Evolutionary conservation across 2,113 vertebrate genomes (phyloP), one percentile per base, ranked within the genome.

Genomic region (Bubo scandiacus): DNA sequence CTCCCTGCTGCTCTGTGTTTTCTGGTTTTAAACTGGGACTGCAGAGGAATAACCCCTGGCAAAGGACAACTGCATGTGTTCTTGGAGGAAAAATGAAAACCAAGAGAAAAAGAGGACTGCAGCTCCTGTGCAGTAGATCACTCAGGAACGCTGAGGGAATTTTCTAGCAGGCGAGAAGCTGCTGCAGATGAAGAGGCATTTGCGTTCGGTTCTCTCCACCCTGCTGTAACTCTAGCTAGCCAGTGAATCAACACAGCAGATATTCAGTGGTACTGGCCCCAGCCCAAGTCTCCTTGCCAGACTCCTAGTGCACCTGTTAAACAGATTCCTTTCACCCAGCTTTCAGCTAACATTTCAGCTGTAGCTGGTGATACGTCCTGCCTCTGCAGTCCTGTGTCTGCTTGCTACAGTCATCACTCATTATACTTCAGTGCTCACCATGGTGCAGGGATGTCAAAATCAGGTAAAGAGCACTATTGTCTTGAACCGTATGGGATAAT

Each of bases 261-360:
- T 94, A 94, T 97, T 98, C 96, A 86, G 91, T 93, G 96, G 92
- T 81, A 92, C 97, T 98, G 97, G 97, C 93, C 52, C 32, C 38
- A 73, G 58, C 92, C 96, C 97, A 98, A 84, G 15, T 40, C 29
- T 90, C 95, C 12, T 12, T 98, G 97, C 97, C 97, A 98, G 97
- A 95, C 92, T 97, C 94, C 88, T 79, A 38, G 93, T 96, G 98
- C 97, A 98, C 98, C 97, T 98, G 98, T 96, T 98, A 96, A 96
- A 97, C 63, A 94, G 89, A 98, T 97, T 98, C 91, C 88, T 97
- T 96, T 97, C 96, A 94, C 95, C 92, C 83, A 96, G 94, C 38
- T 58, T 96, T 89, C 90, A 92, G 95, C 90, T 97, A 96, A 90
- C 10, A 3, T 98, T 98, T 98, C 95, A 96, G 63, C 89, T 79